A percentile compares a stretch with the other conserved stretches of the same genome.
Conservation (phyloP, 2,113 vertebrate genomes). For the Epinephelus fuscoguttatus region DNA sequence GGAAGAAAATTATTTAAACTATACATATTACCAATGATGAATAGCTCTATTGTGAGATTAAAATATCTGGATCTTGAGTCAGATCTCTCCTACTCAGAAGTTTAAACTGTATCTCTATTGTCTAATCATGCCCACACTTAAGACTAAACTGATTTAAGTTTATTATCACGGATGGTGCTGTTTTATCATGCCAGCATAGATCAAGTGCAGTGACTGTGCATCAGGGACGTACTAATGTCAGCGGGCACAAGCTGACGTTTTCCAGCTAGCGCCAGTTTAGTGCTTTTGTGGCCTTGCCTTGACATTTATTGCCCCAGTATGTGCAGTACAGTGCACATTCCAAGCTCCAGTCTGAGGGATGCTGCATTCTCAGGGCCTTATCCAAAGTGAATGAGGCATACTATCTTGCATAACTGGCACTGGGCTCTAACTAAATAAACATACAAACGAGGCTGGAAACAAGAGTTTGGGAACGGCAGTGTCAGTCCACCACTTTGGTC, state of each 20-base stretch:
- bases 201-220: conserved; percentile 6
- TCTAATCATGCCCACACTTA: not conserved
- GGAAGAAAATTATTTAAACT: not conserved
- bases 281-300: conserved; percentile 13
- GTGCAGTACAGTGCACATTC: conserved; percentile 2
- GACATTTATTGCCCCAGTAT: conserved; percentile 19
- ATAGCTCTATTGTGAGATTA: conserved; percentile 2
- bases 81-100: not conserved
- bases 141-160: not conserved
- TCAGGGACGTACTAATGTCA: not conserved
- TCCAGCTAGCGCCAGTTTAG: conserved; percentile 6
- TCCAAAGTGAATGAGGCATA: not conserved
- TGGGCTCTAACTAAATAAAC: not conserved
- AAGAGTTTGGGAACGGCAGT: not conserved
- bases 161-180: not conserved
- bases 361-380: conserved; percentile 6
- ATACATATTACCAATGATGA: not conserved
- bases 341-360: conserved; percentile 2
- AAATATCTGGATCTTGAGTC: not conserved
- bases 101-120: not conserved
- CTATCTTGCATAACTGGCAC: not conserved
- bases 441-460: not conserved
- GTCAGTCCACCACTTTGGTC: not conserved
- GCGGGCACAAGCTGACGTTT: not conserved
- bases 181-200: not conserved